A percentile compares a stretch with the other conserved stretches of the same genome.
These are phyloP conservation scores for Prolemur simus DNA, from an alignment of 2,113 vertebrate genomes.

Conservation along the genomic window DNA sequence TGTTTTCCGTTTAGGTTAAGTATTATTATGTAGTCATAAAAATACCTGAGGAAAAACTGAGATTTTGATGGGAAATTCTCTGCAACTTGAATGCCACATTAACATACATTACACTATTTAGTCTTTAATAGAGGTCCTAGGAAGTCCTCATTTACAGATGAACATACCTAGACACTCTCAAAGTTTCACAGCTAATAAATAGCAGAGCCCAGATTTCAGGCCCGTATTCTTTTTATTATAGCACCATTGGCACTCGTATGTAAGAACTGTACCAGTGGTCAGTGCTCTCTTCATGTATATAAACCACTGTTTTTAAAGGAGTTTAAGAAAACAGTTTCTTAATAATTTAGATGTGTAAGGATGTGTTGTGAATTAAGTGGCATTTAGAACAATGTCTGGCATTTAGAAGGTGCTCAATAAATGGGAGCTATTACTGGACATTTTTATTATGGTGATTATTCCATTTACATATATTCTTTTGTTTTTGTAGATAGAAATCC, in stretches of 20 bases:
- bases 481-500: constrained; percentile 89
- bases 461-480: not conserved
- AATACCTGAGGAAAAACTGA: not conserved
- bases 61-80: not conserved
- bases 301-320: not conserved
- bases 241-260: not conserved
- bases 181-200: not conserved
- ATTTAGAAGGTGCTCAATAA: not conserved
- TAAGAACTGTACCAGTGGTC: not conserved
- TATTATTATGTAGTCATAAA: not conserved
- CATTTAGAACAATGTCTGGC: not conserved
- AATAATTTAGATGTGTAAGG: not conserved
- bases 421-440: not conserved
- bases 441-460: not conserved
- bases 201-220: not conserved
- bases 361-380: not conserved
- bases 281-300: not conserved
- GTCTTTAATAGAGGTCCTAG: not conserved
- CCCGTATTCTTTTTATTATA: not conserved
- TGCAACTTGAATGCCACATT: not conserved
- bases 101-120: not conserved
- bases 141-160: not conserved
- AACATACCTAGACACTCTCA: not conserved
- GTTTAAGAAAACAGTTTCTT: not conserved
- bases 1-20: not conserved